Evolutionary conservation across 1,140 invertebrate genomes (phyloP), one percentile per base, ranked within the genome.

Genomic region (Dolichoris vasculosae): DNA sequence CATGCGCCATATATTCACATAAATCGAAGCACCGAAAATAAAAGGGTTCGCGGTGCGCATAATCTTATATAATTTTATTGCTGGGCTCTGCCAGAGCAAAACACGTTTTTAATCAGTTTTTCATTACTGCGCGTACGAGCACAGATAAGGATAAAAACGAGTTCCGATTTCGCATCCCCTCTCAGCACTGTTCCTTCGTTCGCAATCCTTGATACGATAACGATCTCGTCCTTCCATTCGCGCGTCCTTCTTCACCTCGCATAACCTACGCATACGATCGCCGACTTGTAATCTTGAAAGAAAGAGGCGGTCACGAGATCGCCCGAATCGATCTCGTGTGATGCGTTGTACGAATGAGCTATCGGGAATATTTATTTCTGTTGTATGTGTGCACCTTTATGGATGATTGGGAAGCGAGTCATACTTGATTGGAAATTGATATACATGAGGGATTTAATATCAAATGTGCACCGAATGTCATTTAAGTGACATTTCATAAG

Each of bases 321-420:
- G 51, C 59, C 15, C 75, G 76, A 82, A 76, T 86, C 84, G 84
- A 82, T 82, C 84, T 86, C 79, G 83, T 78, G 79, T 85, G 83
- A 87, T 87, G 84, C 85, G 11, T 59, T 30, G 88, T 85, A 83
- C 64, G 82, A 88, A 87, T 69, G 81, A 86, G 87, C 87, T 78
- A 84, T 87, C 84, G 30, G 30, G 0, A 9, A 0, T 67, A 15
- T 67, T 32, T 35, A 67, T 35, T 20, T n/a, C n/a, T n/a, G n/a
- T n/a, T 35, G 15, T 67, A 35, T 75, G 85, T 81, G 79, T 59
- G 23, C 9, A 26, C 55, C 55, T 59, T 1, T 59, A 17, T 55
- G 51, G 51, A 55, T 55, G 8, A 55, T 59, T 59, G 2, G 4
- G 1, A 59, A 59, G 55, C 23, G 23, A 59, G 55, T 59, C 55